Base-by-base conservation (phyloP, 2,888 invertebrate genomes). In the Synanthedon andrenaeformis region DNA sequence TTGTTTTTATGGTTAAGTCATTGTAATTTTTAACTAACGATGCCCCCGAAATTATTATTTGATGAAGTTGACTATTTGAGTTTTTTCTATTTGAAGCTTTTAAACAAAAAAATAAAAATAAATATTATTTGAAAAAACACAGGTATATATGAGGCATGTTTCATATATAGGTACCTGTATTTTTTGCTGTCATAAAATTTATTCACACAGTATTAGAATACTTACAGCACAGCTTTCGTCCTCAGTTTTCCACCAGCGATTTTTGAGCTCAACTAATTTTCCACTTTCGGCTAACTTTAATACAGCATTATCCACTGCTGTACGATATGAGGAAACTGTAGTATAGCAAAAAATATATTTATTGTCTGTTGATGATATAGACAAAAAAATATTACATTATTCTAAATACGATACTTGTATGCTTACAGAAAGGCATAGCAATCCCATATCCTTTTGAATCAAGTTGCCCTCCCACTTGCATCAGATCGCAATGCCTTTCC, bases 381-480 rank as follows among this genome's bases (percentile, higher is more conserved):
- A 6, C 28, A 51, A 28, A 12, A 28, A 12, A 45, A n/a, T n/a
- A 14, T 45, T n/a, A n/a, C 45, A n/a, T 8, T 13, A 45, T 45
- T 12, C 5, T 13, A 45, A 45, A 13, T 45, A n/a, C n/a, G n/a
- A n/a, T n/a, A n/a, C n/a, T 13, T 2, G 14, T 10, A 41, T 56
- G 88, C 92, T 90, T 82, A 97, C 97, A 93, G 70, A 94, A 91
- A 2, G 95, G 95, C 89, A 96, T 93, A 0, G 96, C 97, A 58
- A 98, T 94, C 41, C 97, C 97, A 70, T 97, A 98, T 66, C 96
- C 96, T 75, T 97, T 96, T 13, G 92, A 92, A 75, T 96, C 96
- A 41, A 96, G 84, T 57, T 91, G 84, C 2, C 92, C 91, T 0
- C 95, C 94, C 8, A 95, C 92, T 87, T 95, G 93, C 70, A 91